phyloP scores from a whole-genome alignment of 1,140 invertebrate species.

The Linepithema humile region DNA sequence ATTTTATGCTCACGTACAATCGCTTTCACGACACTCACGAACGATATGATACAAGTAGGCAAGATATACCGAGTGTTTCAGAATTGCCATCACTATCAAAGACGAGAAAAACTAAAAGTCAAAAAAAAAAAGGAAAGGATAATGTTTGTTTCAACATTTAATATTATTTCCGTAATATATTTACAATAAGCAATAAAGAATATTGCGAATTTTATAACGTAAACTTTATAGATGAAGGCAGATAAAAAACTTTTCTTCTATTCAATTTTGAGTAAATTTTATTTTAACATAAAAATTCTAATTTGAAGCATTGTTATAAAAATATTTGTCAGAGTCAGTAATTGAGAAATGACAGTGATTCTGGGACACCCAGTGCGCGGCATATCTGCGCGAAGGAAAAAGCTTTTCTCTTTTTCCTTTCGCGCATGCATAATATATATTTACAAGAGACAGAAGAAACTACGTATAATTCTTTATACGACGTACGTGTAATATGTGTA shows the following conservation, averaged over 20 bases:
- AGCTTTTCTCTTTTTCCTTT: background rate
- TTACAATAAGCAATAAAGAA: background rate
- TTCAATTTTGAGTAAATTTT: background rate
- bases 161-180: too few relatives aligned
- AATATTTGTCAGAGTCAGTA: background rate
- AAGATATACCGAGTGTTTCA: slow-evolving; percentile 55
- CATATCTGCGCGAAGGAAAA: slow-evolving; percentile 22
- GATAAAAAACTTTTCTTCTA: background rate
- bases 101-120: background rate
- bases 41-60: slow-evolving; percentile 77
- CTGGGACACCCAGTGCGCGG: slow-evolving; percentile 21
- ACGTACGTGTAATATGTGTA: slow-evolving; percentile 51
- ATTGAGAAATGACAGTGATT: background rate
- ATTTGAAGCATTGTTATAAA: background rate
- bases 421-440: slow-evolving; percentile 67
- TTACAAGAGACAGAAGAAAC: slow-evolving; percentile 78
- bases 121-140: background rate
- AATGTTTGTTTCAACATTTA: background rate
- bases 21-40: slow-evolving; percentile 58
- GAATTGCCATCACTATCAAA: background rate
- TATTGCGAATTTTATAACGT: background rate
- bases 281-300: background rate
- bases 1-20: slow-evolving; percentile 38
- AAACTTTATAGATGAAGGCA: background rate
- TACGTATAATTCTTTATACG: slow-evolving; percentile 58